Conservation (phyloP, 2,888 invertebrate species). For the Orthosia gracilis region DNA sequence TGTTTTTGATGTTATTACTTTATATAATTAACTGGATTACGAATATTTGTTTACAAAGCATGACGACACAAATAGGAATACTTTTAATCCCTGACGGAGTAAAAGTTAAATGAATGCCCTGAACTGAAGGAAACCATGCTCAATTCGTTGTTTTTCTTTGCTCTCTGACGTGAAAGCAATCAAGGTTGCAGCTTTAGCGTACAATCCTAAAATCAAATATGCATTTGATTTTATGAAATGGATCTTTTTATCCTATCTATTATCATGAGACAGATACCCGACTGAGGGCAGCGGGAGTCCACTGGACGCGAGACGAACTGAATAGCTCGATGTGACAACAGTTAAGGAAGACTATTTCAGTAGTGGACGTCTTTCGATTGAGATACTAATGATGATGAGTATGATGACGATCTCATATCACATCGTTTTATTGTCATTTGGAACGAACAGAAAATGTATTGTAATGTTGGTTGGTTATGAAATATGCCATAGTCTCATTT, state of each 20-base stretch:
- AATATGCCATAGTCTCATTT: background rate
- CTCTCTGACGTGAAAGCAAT: constrained; percentile 11
- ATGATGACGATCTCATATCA: too few species aligned
- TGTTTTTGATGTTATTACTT: too few species aligned
- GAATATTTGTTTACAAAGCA: background rate
- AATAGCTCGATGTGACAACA: too few species aligned
- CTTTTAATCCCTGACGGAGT: background rate
- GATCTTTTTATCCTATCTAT: too few species aligned
- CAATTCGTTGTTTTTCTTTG: constrained; percentile 23
- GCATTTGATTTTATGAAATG: background rate
- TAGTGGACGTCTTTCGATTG: too few species aligned
- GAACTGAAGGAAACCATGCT: constrained; percentile 8
- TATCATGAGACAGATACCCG: too few species aligned
- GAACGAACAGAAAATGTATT: background rate
- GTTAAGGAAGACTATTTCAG: too few species aligned
- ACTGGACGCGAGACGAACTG: too few species aligned
- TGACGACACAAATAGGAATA: background rate
- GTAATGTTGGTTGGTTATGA: background rate
- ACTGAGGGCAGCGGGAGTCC: too few species aligned
- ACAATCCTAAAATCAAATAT: constrained; percentile 21
- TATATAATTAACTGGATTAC: background rate
- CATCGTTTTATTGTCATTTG: background rate
- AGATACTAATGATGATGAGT: too few species aligned
- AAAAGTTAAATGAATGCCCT: constrained; percentile 32
- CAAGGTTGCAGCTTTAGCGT: background rate